phyloP scores from a whole-genome alignment of 2,113 vertebrate species.

The Istiophorus platypterus region DNA sequence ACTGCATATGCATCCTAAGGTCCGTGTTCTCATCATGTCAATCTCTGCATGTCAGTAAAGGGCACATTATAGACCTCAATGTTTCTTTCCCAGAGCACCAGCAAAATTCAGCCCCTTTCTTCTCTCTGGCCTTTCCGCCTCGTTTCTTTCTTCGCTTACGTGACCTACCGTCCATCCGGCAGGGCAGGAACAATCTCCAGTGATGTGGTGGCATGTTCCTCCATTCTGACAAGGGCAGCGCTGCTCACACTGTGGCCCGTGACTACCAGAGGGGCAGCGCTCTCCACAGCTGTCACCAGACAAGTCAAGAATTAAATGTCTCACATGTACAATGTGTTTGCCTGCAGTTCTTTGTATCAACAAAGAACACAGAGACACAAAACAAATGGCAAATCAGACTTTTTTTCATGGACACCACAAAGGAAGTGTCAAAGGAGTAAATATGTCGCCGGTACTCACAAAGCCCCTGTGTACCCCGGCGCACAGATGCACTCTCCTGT shows the following conservation, averaged over 20 bases:
- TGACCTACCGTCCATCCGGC: constrained; percentile 93
- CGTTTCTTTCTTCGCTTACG: constrained; percentile 5
- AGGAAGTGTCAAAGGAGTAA: constrained; percentile 22
- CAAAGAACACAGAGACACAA: constrained; percentile 17
- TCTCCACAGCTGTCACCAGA: constrained; percentile 90
- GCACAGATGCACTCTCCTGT: constrained; percentile 97
- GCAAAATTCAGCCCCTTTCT: neutral
- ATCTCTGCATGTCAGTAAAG: neutral
- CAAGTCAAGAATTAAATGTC: constrained; percentile 41
- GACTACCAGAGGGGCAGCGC: constrained; percentile 94
- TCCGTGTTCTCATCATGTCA: constrained; percentile 24
- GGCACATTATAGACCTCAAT: constrained; percentile 19
- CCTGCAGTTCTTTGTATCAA: constrained; percentile 27
- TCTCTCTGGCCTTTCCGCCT: constrained; percentile 9
- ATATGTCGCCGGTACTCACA: constrained; percentile 87
- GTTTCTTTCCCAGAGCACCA: neutral
- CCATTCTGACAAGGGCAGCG: constrained; percentile 98
- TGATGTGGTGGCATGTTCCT: constrained; percentile 96
- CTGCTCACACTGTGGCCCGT: constrained; percentile 95
- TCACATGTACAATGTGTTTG: constrained; percentile 20
- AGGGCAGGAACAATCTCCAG: constrained; percentile 94
- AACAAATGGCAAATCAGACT: neutral
- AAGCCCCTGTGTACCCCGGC: constrained; percentile 93
- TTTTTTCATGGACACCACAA: neutral
- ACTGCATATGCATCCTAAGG: constrained; percentile 35